Base-by-base conservation (phyloP, 2,797 vertebrate genomes). In the Thaleichthys pacificus region DNA sequence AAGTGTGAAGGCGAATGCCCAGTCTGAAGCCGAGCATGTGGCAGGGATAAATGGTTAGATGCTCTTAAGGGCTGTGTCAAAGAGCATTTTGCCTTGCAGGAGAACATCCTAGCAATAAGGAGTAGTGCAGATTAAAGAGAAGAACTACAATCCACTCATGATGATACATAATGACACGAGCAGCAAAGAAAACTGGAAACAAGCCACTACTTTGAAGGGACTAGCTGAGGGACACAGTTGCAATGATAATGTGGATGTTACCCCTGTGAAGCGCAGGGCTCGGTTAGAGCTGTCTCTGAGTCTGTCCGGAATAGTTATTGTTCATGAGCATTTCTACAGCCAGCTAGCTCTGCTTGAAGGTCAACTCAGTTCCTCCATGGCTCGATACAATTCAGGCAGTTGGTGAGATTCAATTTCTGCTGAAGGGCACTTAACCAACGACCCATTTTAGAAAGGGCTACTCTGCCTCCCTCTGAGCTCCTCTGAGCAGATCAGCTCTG, bases 351-450 rank as follows among this genome's bases (percentile, higher is more conserved):
- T 66, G 76, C 80, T 78, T 89, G 90, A 90, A 91, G 91, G 89
- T 92, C 89, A 90, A 77, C 81, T 79, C 82, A 68, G 80, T 87
- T 80, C 51, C 83, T 85, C 85, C 77, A 78, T 5, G 72, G 87
- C 89, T 89, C 87, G 85, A 90, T 89, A 87, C 83, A 75, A 87
- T 85, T 79, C 84, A 87, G 85, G 82, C 86, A 88, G 88, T 88
- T 79, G 84, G 85, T 86, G 84, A 84, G 84, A 90, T 89, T 87
- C 86, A 87, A 87, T 91, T 89, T 87, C 82, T 90, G 85, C 87
- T 93, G 87, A 91, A 92, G 91, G 89, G 87, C 89, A 90, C 86
- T 90, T 91, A 87, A 89, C 77, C 82, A 83, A 88, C 93, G 92
- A 94, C 88, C 91, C 87, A 90, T 90, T 93, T 93, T 84, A 86